Evolutionary conservation across 2,888 invertebrate species (phyloP).

Genomic region (Drosophila sordidula): DNA sequence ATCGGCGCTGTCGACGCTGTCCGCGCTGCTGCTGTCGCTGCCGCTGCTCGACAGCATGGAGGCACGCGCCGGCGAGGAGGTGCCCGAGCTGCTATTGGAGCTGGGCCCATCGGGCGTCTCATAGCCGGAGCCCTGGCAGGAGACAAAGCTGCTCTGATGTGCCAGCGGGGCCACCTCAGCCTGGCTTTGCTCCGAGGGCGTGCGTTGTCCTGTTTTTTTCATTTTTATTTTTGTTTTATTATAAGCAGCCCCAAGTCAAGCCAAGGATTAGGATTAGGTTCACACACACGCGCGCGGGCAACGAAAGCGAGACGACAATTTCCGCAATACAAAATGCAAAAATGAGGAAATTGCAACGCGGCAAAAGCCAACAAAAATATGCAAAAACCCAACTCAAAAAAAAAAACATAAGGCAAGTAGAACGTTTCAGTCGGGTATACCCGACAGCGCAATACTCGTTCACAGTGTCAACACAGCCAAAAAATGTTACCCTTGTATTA

Average conservation of each 20-base stretch:
- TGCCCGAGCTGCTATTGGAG: constrained; percentile 38
- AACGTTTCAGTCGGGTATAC: no score
- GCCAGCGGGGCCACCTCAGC: constrained; percentile 86
- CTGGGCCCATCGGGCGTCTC: constrained; percentile 90
- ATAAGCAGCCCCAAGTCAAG: constrained; percentile 2
- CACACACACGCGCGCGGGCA: constrained; percentile 46
- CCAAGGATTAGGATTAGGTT: constrained; percentile 27
- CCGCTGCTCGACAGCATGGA: constrained; percentile 56
- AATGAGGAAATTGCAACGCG: constrained; percentile 43
- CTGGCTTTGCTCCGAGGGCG: constrained; percentile 56
- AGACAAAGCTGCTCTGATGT: constrained; percentile 87
- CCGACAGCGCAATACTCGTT: no score
- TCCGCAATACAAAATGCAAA: constrained; percentile 63
- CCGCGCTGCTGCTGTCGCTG: constrained; percentile 41
- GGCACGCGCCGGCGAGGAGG: constrained; percentile 64
- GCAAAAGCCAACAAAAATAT: constrained; percentile 5
- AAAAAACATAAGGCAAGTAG: neutral
- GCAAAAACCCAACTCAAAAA: constrained; percentile 6
- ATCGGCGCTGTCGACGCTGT: constrained; percentile 64
- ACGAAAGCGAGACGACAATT: constrained; percentile 36
- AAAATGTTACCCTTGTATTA: no score
- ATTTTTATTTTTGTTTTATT: neutral
- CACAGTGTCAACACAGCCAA: no score
- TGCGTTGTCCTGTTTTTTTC: constrained; percentile 47
- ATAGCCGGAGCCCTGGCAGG: constrained; percentile 89